phyloP scores from a whole-genome alignment of 2,113 vertebrate genomes.

The Barnardius zonarius region DNA sequence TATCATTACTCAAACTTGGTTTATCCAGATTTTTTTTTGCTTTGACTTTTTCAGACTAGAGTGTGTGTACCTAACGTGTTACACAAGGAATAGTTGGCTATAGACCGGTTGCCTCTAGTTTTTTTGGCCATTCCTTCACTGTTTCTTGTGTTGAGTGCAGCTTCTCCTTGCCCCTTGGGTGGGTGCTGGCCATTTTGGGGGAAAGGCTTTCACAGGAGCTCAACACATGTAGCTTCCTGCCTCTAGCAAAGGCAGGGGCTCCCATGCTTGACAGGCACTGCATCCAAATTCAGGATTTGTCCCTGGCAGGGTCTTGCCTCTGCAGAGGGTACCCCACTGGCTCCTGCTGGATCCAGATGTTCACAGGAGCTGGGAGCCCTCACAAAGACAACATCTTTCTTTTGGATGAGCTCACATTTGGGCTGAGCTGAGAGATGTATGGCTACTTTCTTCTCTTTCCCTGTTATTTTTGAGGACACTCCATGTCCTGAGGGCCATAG shows the following conservation, averaged over 20 bases:
- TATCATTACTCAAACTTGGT: constrained; percentile 34
- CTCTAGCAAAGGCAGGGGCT: not conserved
- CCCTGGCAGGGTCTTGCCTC: not conserved
- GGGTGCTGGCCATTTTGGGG: not conserved
- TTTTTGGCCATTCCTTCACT: not conserved
- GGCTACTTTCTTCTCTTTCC: not conserved
- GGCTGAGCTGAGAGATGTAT: not conserved
- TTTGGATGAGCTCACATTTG: not conserved
- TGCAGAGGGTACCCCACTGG: not conserved
- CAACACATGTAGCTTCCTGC: not conserved
- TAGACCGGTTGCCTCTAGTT: not conserved
- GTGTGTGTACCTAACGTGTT: not conserved
- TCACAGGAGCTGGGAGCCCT: not conserved
- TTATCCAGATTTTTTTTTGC: not conserved
- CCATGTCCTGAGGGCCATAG: not conserved
- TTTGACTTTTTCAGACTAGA: not conserved
- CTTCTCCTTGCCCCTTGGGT: not conserved
- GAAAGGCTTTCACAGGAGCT: not conserved
- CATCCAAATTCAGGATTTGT: not conserved
- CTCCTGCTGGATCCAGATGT: not conserved
- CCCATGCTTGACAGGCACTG: fast-evolving
- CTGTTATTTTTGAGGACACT: not conserved
- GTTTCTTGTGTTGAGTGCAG: not conserved
- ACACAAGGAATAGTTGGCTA: not conserved
- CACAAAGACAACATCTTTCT: not conserved